phyloP scores from a whole-genome alignment of 1,140 invertebrate genomes.

The Hormaphis cornu region DNA sequence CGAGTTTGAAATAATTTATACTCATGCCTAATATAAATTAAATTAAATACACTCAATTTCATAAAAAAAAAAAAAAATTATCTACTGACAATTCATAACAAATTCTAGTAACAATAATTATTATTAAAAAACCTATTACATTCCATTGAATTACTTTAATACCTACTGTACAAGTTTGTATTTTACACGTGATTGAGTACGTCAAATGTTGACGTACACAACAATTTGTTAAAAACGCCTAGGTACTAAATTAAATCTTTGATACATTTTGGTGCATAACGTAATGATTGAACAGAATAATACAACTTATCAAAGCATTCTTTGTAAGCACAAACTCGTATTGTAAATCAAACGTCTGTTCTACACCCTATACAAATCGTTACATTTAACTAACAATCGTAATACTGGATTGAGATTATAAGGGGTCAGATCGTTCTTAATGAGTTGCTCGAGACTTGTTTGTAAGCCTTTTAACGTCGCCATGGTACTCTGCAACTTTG shows the following conservation, averaged over 20 bases:
- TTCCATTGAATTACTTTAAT: background rate
- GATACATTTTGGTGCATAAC: background rate
- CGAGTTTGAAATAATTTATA: too few relatives aligned
- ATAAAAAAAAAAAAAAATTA: background rate
- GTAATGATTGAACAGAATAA: background rate
- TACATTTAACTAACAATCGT: conserved; percentile 71
- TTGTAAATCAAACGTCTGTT: background rate
- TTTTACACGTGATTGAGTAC: too few relatives aligned
- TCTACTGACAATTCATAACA: background rate
- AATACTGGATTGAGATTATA: conserved; percentile 84
- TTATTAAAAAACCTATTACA: too few relatives aligned
- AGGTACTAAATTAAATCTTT: background rate
- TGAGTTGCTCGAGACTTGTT: conserved; percentile 68
- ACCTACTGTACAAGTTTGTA: background rate
- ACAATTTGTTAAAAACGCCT: background rate
- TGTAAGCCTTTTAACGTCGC: conserved; percentile 67
- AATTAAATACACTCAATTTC: background rate
- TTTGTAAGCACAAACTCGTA: background rate
- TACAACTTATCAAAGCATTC: background rate
- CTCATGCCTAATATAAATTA: too few relatives aligned
- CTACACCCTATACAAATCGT: conserved; percentile 55
- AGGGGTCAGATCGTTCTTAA: conserved; percentile 71
- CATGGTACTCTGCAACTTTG: conserved; percentile 73
- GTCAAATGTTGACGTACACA: too few relatives aligned
- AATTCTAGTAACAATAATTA: background rate